These are phyloP conservation scores for Junonia oenone DNA, from an alignment of 2,888 invertebrate genomes.

Conservation along the genomic window DNA sequence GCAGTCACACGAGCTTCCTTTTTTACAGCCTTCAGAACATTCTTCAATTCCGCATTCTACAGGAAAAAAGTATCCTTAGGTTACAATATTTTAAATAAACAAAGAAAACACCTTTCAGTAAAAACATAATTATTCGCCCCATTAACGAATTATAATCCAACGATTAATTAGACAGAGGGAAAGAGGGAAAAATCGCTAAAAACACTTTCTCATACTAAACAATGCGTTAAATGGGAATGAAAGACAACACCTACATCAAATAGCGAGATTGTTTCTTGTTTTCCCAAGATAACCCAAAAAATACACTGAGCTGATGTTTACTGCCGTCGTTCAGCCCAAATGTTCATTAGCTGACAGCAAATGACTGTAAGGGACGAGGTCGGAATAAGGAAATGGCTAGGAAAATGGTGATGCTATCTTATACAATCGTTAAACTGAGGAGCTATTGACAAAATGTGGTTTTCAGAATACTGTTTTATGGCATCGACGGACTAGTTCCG, in stretches of 20 bases:
- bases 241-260: not conserved
- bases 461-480: conserved; percentile 1
- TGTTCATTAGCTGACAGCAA: conserved; percentile 19
- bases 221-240: not conserved
- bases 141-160: too few relatives aligned
- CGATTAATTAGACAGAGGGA: not conserved
- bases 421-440: conserved; percentile 15
- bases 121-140: too few relatives aligned
- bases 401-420: conserved; percentile 23
- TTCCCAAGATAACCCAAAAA: conserved; percentile 9
- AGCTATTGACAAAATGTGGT: conserved; percentile 10
- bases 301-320: conserved; percentile 14
- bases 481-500: not conserved
- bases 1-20: conserved; percentile 54
- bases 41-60: conserved; percentile 68
- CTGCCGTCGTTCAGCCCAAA: conserved; percentile 9
- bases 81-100: not conserved
- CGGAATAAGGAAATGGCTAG: conserved; percentile 20
- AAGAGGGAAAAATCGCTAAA: not conserved
- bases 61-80: conserved; percentile 6
- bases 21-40: conserved; percentile 58
- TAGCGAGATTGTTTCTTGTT: conserved; percentile 1
- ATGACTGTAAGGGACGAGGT: conserved; percentile 10
- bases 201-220: not conserved
- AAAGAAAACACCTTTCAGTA: not conserved